Conservation (phyloP, 2,797 vertebrate species). For the Hipposideros larvatus region DNA sequence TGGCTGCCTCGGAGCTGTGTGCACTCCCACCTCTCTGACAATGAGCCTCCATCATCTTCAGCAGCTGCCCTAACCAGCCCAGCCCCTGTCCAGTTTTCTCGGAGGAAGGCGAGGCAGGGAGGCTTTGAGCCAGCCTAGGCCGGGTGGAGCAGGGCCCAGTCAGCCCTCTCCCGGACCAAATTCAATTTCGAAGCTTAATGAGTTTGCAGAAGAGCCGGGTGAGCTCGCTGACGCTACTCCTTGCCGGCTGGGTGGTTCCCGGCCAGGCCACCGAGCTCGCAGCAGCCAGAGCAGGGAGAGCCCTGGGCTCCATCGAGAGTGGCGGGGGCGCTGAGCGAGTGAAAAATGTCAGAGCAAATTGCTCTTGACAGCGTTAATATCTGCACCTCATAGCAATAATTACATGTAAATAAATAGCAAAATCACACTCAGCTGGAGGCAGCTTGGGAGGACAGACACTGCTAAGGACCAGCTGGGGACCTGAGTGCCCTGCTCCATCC, state of each 20-base stretch:
- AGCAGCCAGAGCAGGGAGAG: constrained; percentile 62
- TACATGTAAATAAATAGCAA: constrained; percentile 99
- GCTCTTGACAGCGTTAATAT: constrained; percentile 99
- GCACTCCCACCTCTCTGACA: background rate
- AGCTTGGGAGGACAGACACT: constrained; percentile 88
- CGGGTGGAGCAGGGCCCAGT: constrained; percentile 14
- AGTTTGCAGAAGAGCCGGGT: constrained; percentile 89
- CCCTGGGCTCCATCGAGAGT: constrained; percentile 87
- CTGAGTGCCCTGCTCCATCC: constrained; percentile 77
- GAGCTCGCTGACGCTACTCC: constrained; percentile 81
- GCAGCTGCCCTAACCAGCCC: constrained; percentile 86
- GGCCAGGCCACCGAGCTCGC: background rate
- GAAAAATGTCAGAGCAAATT: constrained; percentile 99
- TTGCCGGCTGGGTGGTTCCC: constrained; percentile 79
- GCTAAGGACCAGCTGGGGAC: constrained; percentile 97
- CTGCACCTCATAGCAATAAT: constrained; percentile 99
- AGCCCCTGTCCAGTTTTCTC: constrained; percentile 77
- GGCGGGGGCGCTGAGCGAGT: constrained; percentile 93
- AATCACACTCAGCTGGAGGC: constrained; percentile 98
- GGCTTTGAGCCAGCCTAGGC: constrained; percentile 29
- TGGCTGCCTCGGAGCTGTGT: background rate
- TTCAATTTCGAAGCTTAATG: constrained; percentile 95
- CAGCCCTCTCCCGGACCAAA: constrained; percentile 88
- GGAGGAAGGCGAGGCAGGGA: constrained; percentile 87
- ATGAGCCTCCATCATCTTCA: background rate